These are phyloP conservation scores for Tipula confusa DNA, from an alignment of 2,888 invertebrate species.

Conservation along the genomic window DNA sequence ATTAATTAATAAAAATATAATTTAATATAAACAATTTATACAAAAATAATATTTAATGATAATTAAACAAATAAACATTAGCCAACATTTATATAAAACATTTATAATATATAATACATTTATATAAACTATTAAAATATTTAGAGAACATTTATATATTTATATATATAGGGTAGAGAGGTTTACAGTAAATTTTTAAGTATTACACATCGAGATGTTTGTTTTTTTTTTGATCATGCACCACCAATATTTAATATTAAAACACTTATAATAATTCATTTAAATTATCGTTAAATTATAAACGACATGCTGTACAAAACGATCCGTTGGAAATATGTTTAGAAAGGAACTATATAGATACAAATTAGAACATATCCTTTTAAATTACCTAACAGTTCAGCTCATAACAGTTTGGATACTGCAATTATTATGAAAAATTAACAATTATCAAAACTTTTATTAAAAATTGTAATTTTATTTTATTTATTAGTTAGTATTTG, in stretches of 20 bases:
- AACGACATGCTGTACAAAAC: neutral
- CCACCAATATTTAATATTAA: neutral
- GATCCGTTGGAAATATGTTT: neutral
- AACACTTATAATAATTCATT: neutral
- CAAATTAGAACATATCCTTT: neutral
- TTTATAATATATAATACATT: slow-evolving; percentile 4
- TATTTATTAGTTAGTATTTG: no score
- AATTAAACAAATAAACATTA: neutral
- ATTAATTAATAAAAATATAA: neutral
- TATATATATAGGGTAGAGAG: neutral
- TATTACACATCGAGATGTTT: neutral
- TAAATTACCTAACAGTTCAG: neutral
- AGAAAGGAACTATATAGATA: neutral
- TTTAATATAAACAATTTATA: neutral
- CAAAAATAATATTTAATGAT: neutral
- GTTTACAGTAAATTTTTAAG: slow-evolving; percentile 8
- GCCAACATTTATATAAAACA: neutral
- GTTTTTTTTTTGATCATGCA: neutral
- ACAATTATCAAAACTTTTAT: neutral
- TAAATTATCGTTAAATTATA: neutral
- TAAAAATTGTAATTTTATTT: neutral
- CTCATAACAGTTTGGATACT: neutral
- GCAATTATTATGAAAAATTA: neutral
- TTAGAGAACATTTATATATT: neutral
- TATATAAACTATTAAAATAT: neutral